A percentile compares a stretch with the other conserved stretches of the same genome.
Conservation (phyloP, 2,888 invertebrate species). For the Geophilus truncorum region DNA sequence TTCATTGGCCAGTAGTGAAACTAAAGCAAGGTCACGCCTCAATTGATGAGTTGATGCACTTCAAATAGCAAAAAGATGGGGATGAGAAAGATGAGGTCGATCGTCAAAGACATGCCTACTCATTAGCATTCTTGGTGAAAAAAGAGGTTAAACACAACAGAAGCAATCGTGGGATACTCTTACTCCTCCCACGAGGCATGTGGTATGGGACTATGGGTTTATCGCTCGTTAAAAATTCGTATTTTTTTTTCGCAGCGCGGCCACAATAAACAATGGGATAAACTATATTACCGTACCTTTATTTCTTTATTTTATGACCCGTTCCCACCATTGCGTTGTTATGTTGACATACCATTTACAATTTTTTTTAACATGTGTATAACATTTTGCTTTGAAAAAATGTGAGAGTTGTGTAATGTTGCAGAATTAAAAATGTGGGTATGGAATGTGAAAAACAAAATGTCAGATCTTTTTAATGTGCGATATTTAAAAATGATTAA, state of each 20-base stretch:
- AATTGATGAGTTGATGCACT: background rate
- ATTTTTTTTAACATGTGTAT: no score
- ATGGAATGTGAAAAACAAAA: background rate
- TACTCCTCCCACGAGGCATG: background rate
- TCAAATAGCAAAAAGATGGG: background rate
- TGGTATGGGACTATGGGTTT: background rate
- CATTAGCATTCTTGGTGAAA: background rate
- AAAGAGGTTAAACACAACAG: background rate
- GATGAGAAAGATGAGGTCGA: background rate
- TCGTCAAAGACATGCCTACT: background rate
- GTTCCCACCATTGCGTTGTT: background rate
- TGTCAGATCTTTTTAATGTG: background rate
- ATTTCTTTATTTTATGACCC: background rate
- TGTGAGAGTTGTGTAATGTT: no score
- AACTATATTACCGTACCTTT: background rate
- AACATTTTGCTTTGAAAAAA: no score
- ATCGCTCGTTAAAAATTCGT: background rate
- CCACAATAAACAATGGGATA: background rate
- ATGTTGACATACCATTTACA: background rate
- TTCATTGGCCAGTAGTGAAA: background rate
- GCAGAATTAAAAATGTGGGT: no score
- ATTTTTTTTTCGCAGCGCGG: background rate
- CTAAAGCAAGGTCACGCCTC: slow-evolving; percentile 3
- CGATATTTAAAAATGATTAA: background rate
- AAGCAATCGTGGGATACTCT: background rate